Evolutionary conservation across 92 coral and sea anemone species (phyloP), one percentile per base, ranked within the genome.

Genomic region (Palythoa caribaeorum): DNA sequence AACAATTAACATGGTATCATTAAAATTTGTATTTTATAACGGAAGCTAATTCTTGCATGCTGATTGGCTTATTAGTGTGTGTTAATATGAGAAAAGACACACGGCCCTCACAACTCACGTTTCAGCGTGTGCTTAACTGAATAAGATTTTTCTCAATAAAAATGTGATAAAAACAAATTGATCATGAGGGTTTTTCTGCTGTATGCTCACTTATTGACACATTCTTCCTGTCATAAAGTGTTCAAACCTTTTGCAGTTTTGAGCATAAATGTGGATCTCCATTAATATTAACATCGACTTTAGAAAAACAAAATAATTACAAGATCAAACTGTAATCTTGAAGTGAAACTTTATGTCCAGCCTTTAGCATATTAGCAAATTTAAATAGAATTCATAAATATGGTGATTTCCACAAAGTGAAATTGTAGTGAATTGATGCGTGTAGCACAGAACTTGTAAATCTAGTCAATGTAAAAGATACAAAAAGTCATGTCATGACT

Each of bases 341-440:
- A 62, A 62, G 69, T 62, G 69, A 62, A 71, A 71, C 76, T 71
- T 71, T 71, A 71, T 47, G 50, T 71, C 76, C 76, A 71, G 76
- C 76, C 76, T 1, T 71, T 71, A 71, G 76, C 76, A 71, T 71
- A 71, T 1, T 71, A 71, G 76, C 28, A 71, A 71, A 71, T 71
- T 71, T 71, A 71, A 71, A 71, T 35, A 71, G 76, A 71, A 71
- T 71, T 71, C 76, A 71, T 71, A 71, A 71, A 71, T 71, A 71
- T 71, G 48, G 76, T 71, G 76, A 71, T 71, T 71, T 71, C 76
- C 76, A 71, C 76, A 71, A 71, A 71, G 76, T 71, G 76, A 71
- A 71, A 71, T 71, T 71, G 76, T 71, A 71, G 76, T 71, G 76
- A 71, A 71, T 1, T 71, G 76, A 71, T 71, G 76, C 76, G 76